Percentiles rank a stretch among this genome's conserved stretches.
Conservation (phyloP, 2,888 invertebrate species). For the Synergus umbraculus region DNA sequence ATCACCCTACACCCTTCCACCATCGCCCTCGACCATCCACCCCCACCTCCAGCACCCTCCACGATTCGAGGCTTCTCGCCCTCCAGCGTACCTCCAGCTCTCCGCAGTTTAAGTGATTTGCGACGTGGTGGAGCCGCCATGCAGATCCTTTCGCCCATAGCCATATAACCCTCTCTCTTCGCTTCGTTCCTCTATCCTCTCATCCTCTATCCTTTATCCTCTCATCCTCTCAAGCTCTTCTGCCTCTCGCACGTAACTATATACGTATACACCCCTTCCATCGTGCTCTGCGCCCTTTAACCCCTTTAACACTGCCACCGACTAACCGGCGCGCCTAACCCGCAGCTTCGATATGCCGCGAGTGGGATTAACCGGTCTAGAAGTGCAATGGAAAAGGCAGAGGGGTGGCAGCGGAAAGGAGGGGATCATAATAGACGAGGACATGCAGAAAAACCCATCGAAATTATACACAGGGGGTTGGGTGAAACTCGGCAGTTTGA, state of each 20-base stretch:
- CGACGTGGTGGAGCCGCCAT: constrained; percentile 70
- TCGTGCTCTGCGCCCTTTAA: constrained; percentile 51
- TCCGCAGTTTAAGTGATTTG: constrained; percentile 78
- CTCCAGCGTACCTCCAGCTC: constrained; percentile 77
- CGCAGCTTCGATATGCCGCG: constrained; percentile 53
- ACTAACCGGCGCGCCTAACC: constrained; percentile 48
- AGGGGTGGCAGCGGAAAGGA: constrained; percentile 5
- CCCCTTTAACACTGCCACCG: constrained; percentile 50
- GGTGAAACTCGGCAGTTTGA: background rate
- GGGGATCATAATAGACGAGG: background rate
- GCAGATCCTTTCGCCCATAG: constrained; percentile 73
- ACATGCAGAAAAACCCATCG: constrained; percentile 6
- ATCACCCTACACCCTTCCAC: constrained; percentile 74
- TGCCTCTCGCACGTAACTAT: constrained; percentile 34
- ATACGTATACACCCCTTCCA: constrained; percentile 50
- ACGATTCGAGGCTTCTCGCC: constrained; percentile 49
- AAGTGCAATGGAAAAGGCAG: constrained; percentile 44
- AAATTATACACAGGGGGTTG: background rate
- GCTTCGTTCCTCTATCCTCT: constrained; percentile 55
- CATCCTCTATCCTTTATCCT: constrained; percentile 47
- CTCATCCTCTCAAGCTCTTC: constrained; percentile 42
- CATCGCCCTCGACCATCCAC: constrained; percentile 59
- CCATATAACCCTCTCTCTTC: constrained; percentile 57
- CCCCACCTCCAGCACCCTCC: constrained; percentile 56
- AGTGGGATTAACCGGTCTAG: constrained; percentile 54